These are phyloP conservation scores for Eulithis prunata DNA, from an alignment of 2,888 invertebrate genomes.

Conservation along the genomic window DNA sequence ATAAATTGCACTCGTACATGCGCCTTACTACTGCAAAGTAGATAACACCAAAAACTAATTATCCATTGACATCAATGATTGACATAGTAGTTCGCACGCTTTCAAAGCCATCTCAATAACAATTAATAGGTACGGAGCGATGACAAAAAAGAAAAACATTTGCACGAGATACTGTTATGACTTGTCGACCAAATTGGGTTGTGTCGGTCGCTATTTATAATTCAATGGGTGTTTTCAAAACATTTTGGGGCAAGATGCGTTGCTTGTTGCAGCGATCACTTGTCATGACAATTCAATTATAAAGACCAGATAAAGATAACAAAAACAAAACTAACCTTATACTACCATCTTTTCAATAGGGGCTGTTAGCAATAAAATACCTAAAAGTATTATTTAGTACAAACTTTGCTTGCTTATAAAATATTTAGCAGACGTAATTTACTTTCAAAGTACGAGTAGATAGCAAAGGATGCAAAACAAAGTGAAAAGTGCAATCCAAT, in stretches of 20 bases:
- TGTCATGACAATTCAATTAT: slow-evolving; percentile 16
- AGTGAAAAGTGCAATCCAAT: slow-evolving; percentile 56
- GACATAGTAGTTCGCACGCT: slow-evolving; percentile 54
- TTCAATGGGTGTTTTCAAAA: slow-evolving; percentile 60
- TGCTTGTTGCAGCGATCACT: slow-evolving; percentile 32
- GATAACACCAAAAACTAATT: slow-evolving; percentile 26
- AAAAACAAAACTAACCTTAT: slow-evolving; percentile 1
- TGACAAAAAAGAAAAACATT: slow-evolving; percentile 71
- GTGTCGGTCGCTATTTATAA: slow-evolving; percentile 49
- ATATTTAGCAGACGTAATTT: not conserved
- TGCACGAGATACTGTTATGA: slow-evolving; percentile 63
- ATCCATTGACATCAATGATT: slow-evolving; percentile 13
- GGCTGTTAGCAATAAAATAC: not conserved
- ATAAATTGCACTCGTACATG: slow-evolving; percentile 27
- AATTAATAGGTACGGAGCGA: slow-evolving; percentile 51
- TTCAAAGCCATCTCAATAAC: slow-evolving; percentile 57
- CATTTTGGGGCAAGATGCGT: slow-evolving; percentile 47
- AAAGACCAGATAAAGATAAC: slow-evolving; percentile 16
- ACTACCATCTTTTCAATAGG: not conserved
- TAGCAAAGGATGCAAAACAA: slow-evolving; percentile 4
- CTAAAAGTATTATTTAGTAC: not conserved
- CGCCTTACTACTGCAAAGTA: slow-evolving; percentile 25
- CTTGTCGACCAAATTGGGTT: slow-evolving; percentile 61
- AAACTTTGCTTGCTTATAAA: not conserved
- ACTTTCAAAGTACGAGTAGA: not conserved